phyloP scores from a whole-genome alignment of 2,888 invertebrate genomes.

The Phasia obesa region DNA sequence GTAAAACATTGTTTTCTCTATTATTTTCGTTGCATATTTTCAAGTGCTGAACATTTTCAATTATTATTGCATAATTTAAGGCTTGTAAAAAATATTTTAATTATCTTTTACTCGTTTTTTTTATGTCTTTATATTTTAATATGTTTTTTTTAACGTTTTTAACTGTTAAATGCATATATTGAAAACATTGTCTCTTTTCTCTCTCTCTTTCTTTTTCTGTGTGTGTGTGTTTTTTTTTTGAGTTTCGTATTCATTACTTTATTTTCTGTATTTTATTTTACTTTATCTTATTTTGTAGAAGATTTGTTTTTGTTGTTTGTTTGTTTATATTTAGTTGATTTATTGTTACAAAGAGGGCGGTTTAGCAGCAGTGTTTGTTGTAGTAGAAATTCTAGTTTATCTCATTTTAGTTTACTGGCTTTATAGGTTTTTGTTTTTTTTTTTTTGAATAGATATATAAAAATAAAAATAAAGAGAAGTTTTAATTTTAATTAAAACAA shows the following conservation, averaged over 20 bases:
- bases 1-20: conserved; percentile 39
- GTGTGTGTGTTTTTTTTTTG: background rate
- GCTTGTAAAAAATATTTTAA: conserved; percentile 31
- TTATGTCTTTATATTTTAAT: background rate
- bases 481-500: conserved; percentile 53
- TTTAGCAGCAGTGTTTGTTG: conserved; percentile 71
- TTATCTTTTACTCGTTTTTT: conserved; percentile 16
- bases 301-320: conserved; percentile 18
- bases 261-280: conserved; percentile 22
- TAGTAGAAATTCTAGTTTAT: conserved; percentile 69
- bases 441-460: conserved; percentile 55
- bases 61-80: conserved; percentile 59
- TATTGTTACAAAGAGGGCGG: conserved; percentile 54
- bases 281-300: conserved; percentile 4
- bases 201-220: conserved; percentile 14
- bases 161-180: conserved; percentile 57
- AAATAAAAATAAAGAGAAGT: conserved; percentile 50
- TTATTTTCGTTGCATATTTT: conserved; percentile 62
- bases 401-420: conserved; percentile 67
- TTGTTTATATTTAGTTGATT: conserved; percentile 9
- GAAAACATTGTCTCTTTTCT: conserved; percentile 36
- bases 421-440: conserved; percentile 53
- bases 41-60: conserved; percentile 31
- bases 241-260: conserved; percentile 17
- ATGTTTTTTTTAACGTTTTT: conserved; percentile 16